Conservation (phyloP, 2,888 invertebrate genomes). For the Tuberolachnus salignus region DNA sequence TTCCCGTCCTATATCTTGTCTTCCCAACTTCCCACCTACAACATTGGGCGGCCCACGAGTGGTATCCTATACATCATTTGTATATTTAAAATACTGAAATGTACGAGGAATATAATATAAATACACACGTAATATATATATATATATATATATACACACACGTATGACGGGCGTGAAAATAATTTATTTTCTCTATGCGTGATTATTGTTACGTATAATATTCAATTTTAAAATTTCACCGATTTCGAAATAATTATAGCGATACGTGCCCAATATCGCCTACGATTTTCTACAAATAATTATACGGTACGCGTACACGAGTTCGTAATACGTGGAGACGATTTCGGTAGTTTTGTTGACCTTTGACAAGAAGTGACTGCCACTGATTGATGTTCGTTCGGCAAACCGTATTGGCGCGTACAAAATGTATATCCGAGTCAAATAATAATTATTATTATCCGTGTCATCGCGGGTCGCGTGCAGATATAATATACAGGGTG, state of each 20-base stretch:
- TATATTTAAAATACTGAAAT: too few relatives aligned
- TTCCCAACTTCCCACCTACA: too few relatives aligned
- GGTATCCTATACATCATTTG: too few relatives aligned
- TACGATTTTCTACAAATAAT: too few relatives aligned
- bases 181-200: background rate
- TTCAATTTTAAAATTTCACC: background rate
- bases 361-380: constrained; percentile 6
- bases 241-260: background rate
- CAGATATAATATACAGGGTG: background rate
- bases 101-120: too few relatives aligned
- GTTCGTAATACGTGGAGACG: background rate
- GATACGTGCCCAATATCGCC: too few relatives aligned
- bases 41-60: too few relatives aligned
- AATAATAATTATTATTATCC: too few relatives aligned
- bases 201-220: background rate
- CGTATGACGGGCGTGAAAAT: background rate
- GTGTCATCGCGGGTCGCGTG: too few relatives aligned
- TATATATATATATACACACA: background rate
- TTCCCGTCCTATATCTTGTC: too few relatives aligned
- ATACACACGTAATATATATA: too few relatives aligned
- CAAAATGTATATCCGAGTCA: too few relatives aligned
- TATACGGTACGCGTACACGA: background rate
- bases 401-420: constrained; percentile 1
- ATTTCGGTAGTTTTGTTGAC: constrained; percentile 22
- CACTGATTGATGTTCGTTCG: constrained; percentile 29